Evolutionary conservation across 2,888 invertebrate genomes (phyloP).

Genomic region (Tenthredo amoena): DNA sequence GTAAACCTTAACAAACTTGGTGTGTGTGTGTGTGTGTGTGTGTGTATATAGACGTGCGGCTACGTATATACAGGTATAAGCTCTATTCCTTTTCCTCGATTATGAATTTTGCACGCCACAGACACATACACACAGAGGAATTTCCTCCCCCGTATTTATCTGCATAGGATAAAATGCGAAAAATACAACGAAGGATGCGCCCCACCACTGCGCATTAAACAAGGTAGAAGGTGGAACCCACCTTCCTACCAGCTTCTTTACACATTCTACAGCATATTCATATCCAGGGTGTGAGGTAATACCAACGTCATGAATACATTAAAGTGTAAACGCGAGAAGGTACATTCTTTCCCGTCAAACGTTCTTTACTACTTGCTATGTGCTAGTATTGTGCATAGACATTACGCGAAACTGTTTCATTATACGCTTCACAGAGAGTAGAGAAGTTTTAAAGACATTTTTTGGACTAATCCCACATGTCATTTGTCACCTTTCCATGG

Average conservation of each 20-base stretch:
- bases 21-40: too few species aligned
- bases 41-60: slow-evolving; percentile 5
- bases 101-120: slow-evolving; percentile 14
- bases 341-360: slow-evolving; percentile 18
- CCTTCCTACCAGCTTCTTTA: slow-evolving; percentile 13
- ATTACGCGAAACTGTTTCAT: not conserved
- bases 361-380: not conserved
- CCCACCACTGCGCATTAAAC: not conserved
- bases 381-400: not conserved
- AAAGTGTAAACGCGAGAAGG: slow-evolving; percentile 34
- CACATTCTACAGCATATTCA: slow-evolving; percentile 23
- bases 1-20: not conserved
- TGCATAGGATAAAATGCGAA: not conserved
- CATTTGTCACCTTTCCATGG: not conserved
- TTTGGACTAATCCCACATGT: not conserved
- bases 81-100: not conserved
- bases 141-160: slow-evolving; percentile 16
- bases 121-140: not conserved
- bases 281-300: slow-evolving; percentile 10
- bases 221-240: not conserved
- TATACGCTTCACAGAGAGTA: not conserved
- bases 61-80: slow-evolving; percentile 26
- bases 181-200: not conserved
- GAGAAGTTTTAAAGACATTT: not conserved
- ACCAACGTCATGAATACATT: slow-evolving; percentile 45